Evolutionary conservation across 2,888 invertebrate species (phyloP).

Genomic region (Caenorhabditis panamensis): DNA sequence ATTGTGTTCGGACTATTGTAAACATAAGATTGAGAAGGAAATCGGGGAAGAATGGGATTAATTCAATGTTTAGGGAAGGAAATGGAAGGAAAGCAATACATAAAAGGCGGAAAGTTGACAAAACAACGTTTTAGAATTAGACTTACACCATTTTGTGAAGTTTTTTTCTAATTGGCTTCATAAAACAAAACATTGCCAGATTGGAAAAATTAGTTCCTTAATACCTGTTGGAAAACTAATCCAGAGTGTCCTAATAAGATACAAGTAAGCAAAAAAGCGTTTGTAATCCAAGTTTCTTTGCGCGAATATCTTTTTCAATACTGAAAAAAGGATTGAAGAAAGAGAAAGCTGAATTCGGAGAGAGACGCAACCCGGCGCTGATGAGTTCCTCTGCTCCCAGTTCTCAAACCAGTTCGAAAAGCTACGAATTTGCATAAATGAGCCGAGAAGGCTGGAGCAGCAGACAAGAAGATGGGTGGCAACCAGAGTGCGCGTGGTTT

Average conservation of each 20-base stretch:
- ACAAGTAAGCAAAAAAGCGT: no score
- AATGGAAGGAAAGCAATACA: not conserved
- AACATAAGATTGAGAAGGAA: constrained; percentile 40
- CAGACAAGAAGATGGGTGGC: constrained; percentile 36
- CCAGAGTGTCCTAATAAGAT: no score
- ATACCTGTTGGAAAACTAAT: no score
- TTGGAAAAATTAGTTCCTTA: no score
- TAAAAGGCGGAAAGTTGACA: not conserved
- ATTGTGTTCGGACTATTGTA: constrained; percentile 56
- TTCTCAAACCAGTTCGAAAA: not conserved
- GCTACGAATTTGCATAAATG: constrained; percentile 27
- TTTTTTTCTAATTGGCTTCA: not conserved
- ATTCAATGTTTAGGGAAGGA: constrained; percentile 33
- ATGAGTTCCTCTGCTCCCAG: not conserved
- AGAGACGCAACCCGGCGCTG: no score
- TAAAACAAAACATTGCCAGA: no score
- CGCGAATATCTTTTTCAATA: no score
- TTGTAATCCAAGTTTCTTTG: no score
- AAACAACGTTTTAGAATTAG: not conserved
- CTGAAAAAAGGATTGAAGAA: no score
- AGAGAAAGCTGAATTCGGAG: no score
- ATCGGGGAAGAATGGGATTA: constrained; percentile 29
- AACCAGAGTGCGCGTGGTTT: constrained; percentile 34
- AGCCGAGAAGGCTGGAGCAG: not conserved
- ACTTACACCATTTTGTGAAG: not conserved